Evolutionary conservation across 2,888 invertebrate species (phyloP).

Genomic region (Meandrusa payeni): DNA sequence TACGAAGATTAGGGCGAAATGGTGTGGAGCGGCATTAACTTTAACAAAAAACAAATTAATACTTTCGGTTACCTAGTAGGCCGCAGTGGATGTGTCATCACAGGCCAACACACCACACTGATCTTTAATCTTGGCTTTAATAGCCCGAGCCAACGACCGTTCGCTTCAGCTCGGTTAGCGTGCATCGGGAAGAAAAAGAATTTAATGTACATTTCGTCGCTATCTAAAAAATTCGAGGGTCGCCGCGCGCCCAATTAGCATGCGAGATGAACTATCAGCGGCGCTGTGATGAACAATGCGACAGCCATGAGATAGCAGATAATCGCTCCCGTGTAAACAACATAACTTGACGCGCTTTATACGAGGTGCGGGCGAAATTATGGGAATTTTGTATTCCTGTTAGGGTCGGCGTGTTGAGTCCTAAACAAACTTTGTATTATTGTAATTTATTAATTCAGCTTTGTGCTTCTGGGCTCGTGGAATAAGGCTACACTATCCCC

Average conservation of each 20-base stretch:
- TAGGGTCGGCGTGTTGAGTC: conserved; percentile 31
- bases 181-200: conserved; percentile 13
- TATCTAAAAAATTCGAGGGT: conserved; percentile 36
- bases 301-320: conserved; percentile 29
- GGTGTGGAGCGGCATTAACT: neutral
- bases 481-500: too few relatives aligned
- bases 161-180: neutral
- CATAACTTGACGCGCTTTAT: conserved; percentile 36
- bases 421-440: too few relatives aligned
- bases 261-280: conserved; percentile 30
- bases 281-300: conserved; percentile 30
- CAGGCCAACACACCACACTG: neutral
- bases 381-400: conserved; percentile 27
- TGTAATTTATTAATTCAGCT: too few relatives aligned
- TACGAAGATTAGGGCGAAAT: neutral
- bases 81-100: conserved; percentile 8
- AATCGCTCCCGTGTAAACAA: conserved; percentile 32
- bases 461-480: too few relatives aligned
- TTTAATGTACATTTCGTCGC: conserved; percentile 36
- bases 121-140: conserved; percentile 19
- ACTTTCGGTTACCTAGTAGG: conserved; percentile 5
- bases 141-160: conserved; percentile 5
- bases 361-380: conserved; percentile 25
- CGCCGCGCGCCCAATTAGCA: conserved; percentile 34
- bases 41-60: conserved; percentile 6